Evolutionary conservation across 2,888 invertebrate species (phyloP).

Genomic region (Platerodrilus igneus): DNA sequence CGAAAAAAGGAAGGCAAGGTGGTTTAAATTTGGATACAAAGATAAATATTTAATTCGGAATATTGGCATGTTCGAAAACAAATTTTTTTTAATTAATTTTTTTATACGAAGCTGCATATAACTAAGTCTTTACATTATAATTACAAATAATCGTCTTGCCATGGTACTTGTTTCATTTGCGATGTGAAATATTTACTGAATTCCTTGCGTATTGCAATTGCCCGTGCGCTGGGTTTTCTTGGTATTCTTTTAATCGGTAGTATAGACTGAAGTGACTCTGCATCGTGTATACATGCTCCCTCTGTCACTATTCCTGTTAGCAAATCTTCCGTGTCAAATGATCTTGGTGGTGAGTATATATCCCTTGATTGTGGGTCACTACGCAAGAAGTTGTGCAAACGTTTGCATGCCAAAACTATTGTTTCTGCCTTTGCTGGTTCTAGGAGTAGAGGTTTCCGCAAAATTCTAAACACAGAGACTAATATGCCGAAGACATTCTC

Average conservation of each 20-base stretch:
- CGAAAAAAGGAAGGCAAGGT: too few species aligned
- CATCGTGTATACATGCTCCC: constrained; percentile 1
- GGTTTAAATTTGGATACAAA: too few species aligned
- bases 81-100: too few species aligned
- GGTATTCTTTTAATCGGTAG: too few species aligned
- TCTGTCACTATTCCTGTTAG: constrained; percentile 16
- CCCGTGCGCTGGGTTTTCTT: too few species aligned
- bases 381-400: constrained; percentile 31
- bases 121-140: too few species aligned
- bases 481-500: constrained; percentile 28
- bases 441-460: constrained; percentile 26
- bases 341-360: constrained; percentile 28
- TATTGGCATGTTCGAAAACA: too few species aligned
- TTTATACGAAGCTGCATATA: too few species aligned
- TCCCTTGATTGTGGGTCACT: constrained; percentile 21
- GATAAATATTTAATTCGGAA: too few species aligned
- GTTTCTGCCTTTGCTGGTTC: constrained; percentile 25
- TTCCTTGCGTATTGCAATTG: too few species aligned
- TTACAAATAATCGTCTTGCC: not conserved
- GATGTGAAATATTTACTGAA: constrained; percentile 1
- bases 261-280: constrained; percentile 1
- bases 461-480: constrained; percentile 23
- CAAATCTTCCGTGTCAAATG: constrained; percentile 24
- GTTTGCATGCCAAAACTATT: constrained; percentile 26
- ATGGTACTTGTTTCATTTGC: not conserved